A percentile compares a stretch with the other conserved stretches of the same genome.
phyloP scores from a whole-genome alignment of 2,113 vertebrate genomes.

The Balaeniceps rex region DNA sequence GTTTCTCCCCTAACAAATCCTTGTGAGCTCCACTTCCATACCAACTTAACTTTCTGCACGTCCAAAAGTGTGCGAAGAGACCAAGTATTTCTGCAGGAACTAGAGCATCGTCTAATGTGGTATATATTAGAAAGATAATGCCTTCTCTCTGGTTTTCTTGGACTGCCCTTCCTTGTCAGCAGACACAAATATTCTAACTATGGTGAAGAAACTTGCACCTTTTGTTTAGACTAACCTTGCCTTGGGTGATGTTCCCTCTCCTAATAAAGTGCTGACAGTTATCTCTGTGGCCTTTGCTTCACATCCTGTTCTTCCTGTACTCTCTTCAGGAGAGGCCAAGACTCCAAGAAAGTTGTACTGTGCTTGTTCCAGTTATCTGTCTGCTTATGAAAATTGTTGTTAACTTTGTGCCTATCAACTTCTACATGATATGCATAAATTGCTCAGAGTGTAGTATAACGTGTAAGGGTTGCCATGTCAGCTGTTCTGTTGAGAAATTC shows the following conservation, averaged over 20 bases:
- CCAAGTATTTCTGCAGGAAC: neutral
- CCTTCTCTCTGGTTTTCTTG: neutral
- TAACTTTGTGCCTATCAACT: neutral
- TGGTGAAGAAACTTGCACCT: neutral
- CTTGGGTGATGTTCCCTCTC: neutral
- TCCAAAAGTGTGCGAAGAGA: neutral
- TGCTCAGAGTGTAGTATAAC: neutral
- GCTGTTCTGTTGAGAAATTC: neutral
- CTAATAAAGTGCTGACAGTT: neutral
- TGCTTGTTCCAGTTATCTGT: neutral
- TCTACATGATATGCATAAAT: neutral
- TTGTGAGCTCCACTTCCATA: neutral
- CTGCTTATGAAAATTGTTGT: neutral
- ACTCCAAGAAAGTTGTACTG: neutral
- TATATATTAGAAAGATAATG: neutral
- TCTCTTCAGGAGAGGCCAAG: neutral
- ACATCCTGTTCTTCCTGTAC: slow-evolving; percentile 2
- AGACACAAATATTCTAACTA: neutral
- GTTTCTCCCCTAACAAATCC: too few species aligned
- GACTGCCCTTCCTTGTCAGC: neutral
- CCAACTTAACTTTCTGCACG: rapidly evolving
- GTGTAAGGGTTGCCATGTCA: neutral
- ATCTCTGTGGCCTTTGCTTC: slow-evolving; percentile 2
- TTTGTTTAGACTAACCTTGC: neutral
- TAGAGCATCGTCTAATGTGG: neutral